Base-by-base conservation (phyloP, 2,113 vertebrate species). In the Tenebrosternarchus preto region DNA sequence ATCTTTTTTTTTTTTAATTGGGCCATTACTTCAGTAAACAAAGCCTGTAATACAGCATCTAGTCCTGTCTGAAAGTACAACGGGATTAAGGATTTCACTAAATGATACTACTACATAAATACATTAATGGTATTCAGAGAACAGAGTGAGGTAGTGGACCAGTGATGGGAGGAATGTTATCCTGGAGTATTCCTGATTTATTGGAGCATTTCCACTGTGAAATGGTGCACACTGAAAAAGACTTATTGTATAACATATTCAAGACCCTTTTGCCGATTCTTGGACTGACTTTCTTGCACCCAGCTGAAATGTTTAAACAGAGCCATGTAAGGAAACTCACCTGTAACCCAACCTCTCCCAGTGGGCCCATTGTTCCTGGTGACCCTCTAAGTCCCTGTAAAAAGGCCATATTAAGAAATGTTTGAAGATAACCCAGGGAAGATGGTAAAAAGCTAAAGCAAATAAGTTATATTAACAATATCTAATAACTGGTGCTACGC, bases 311-410 rank as follows among this genome's bases (percentile, higher is more conserved):
- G 17, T 53, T 80, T 31, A 50, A 86, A 85, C 60, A 59, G 55
- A 29, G 72, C 61, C 82, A 16, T 19, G n/a, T 71, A 75, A 85
- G 85, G 53, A 83, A 81, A 86, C 90, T 84, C 92, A 98, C 97
- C 94, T 90, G 91, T n/a, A 82, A 90, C 9, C 97, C 97, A 39
- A 94, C 95, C 83, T 95, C 95, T 86, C 97, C 97, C 66, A 95
- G 89, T 53, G 94, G 89, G 6, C 97, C 97, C 0, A 90, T 78
- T 57, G 88, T 91, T 43, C 97, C 97, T 80, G 92, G 86, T 56
- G 93, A 92, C 88, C 97, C 97, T 72, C 92, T 85, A 22, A 93
- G 92, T 82, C 96, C 97, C 96, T 98, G 87, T 24, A 86, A 91
- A 77, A 88, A 81, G 59, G 76, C 88, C 63, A 77, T 36, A 27